These are phyloP conservation scores for Maniola hyperantus DNA, from an alignment of 2,888 invertebrate genomes.

Conservation along the genomic window DNA sequence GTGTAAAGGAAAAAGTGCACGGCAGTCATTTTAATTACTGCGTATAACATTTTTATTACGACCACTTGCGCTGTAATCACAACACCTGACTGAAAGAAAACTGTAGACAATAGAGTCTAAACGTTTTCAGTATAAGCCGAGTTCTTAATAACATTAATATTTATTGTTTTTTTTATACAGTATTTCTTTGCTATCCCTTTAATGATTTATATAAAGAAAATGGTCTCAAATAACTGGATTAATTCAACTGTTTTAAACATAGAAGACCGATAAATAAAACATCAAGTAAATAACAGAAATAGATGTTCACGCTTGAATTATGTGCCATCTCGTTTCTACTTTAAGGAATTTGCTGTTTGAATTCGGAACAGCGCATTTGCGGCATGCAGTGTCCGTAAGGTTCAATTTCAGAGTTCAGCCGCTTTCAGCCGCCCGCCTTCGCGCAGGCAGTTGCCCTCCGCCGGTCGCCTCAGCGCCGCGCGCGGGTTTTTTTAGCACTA, in stretches of 20 bases:
- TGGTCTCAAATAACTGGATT: background rate
- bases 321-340: conserved; percentile 37
- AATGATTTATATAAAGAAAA: background rate
- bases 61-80: conserved; percentile 1
- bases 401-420: conserved; percentile 12
- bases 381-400: conserved; percentile 34
- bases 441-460: conserved; percentile 68
- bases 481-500: conserved; percentile 58
- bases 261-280: conserved; percentile 13
- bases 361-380: conserved; percentile 43
- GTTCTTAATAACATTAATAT: no score
- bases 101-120: background rate
- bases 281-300: conserved; percentile 18
- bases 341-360: conserved; percentile 32
- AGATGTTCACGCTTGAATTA: conserved; percentile 21
- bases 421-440: conserved; percentile 60
- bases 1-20: conserved; percentile 26
- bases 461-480: conserved; percentile 69
- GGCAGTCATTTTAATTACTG: conserved; percentile 28
- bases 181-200: no score
- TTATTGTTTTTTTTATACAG: no score
- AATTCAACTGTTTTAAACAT: conserved; percentile 11
- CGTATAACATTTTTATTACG: conserved; percentile 38
- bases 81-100: conserved; percentile 9
- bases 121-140: no score